A percentile compares a stretch with the other conserved stretches of the same genome.
These are phyloP conservation scores for Hydrolagus colliei DNA, from an alignment of 2,797 vertebrate genomes.

Conservation along the genomic window DNA sequence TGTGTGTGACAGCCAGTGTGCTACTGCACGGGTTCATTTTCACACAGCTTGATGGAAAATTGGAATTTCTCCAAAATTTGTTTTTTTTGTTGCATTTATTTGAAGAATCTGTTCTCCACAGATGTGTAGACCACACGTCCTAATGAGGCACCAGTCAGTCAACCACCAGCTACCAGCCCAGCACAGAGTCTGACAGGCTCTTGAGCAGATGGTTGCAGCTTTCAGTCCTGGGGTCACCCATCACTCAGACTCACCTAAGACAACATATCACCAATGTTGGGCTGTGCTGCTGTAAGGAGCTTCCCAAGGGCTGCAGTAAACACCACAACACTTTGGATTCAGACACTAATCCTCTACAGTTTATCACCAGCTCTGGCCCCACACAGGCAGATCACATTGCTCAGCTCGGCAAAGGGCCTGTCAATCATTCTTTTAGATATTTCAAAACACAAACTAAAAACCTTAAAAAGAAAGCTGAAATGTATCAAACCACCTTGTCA, in stretches of 20 bases:
- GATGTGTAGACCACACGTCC: not conserved
- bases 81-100: conserved; percentile 15
- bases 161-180: conserved; percentile 3
- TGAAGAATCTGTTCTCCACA: conserved; percentile 4
- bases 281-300: not conserved
- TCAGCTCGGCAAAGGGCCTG: not conserved
- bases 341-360: not conserved
- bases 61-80: conserved; percentile 11
- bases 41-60: conserved; percentile 14
- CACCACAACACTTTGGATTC: not conserved
- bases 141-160: not conserved
- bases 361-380: not conserved
- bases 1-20: too few relatives aligned
- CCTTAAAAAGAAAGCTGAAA: conserved; percentile 8
- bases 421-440: conserved; percentile 14
- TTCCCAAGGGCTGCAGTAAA: not conserved
- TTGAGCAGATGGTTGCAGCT: conserved; percentile 20
- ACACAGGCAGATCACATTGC: not conserved
- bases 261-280: not conserved
- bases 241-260: not conserved
- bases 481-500: conserved; percentile 62
- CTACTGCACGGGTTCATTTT: not conserved
- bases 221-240: not conserved
- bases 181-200: not conserved
- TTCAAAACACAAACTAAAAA: conserved; percentile 17